Evolutionary conservation across 1,140 invertebrate genomes (phyloP).

Genomic region (Drosophila bifasciata): DNA sequence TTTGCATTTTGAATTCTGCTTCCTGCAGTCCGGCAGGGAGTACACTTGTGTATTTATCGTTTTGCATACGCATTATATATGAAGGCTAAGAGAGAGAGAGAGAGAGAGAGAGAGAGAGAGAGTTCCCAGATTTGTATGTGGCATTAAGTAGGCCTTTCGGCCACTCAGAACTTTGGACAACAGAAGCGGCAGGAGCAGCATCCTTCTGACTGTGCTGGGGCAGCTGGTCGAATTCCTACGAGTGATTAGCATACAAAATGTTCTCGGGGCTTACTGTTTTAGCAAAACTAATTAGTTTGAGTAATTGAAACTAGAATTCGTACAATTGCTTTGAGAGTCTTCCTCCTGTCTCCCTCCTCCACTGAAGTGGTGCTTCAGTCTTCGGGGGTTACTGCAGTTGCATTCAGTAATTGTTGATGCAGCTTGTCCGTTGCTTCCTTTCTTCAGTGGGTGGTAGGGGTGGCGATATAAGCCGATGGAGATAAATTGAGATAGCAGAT

Average conservation of each 20-base stretch:
- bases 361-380: too few species aligned
- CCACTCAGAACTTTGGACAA: conserved; percentile 3
- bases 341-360: conserved; percentile 7
- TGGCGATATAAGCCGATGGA: neutral
- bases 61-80: conserved; percentile 80
- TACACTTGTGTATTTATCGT: conserved; percentile 68
- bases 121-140: conserved; percentile 34
- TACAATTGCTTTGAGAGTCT: conserved; percentile 13
- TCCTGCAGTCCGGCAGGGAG: conserved; percentile 28
- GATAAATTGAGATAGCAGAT: conserved; percentile 31
- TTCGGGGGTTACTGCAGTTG: conserved; percentile 25
- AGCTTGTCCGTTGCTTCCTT: conserved; percentile 7
- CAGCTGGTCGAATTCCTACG: conserved; percentile 60
- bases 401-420: conserved; percentile 30
- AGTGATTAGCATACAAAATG: conserved; percentile 72
- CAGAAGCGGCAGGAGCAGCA: neutral
- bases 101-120: conserved; percentile 8
- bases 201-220: conserved; percentile 27
- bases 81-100: conserved; percentile 28
- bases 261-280: conserved; percentile 68
- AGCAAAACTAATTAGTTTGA: conserved; percentile 79
- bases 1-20: conserved; percentile 70
- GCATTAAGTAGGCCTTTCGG: conserved; percentile 60
- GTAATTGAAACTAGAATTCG: conserved; percentile 68
- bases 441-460: conserved; percentile 3